Conservation (phyloP, 64 coral and sea anemone species). For the Montipora sp. region DNA sequence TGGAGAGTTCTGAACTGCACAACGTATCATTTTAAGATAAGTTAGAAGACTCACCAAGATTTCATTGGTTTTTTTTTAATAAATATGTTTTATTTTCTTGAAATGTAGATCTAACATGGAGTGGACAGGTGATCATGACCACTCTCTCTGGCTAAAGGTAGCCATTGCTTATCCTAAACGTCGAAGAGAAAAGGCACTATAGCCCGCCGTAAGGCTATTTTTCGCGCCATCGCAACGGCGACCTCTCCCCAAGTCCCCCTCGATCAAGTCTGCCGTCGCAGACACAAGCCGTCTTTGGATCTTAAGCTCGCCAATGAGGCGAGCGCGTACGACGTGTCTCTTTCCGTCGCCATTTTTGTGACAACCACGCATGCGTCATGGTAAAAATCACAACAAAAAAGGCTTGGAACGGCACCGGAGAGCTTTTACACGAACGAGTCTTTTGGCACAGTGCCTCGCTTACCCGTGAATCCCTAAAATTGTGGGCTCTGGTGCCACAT, state of each 20-base stretch:
- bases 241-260: conserved; percentile 38
- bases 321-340: too few species aligned
- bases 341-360: too few species aligned
- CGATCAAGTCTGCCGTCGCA: conserved; percentile 15
- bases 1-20: too few species aligned
- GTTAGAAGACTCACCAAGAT: too few species aligned
- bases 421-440: background rate
- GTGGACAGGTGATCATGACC: background rate
- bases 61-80: too few species aligned
- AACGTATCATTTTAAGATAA: too few species aligned
- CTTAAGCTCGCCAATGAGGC: too few species aligned
- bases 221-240: conserved; percentile 50
- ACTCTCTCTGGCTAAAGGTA: conserved; percentile 16
- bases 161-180: background rate
- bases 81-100: too few species aligned
- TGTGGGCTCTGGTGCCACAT: too few species aligned
- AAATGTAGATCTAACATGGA: background rate
- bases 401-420: background rate
- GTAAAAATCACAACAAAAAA: too few species aligned
- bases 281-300: too few species aligned
- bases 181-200: background rate
- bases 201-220: conserved; percentile 9
- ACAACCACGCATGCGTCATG: too few species aligned
- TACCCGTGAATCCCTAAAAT: conserved; percentile 5
- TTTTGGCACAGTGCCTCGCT: background rate